Percentiles rank a stretch among this genome's conserved stretches.
Conservation (phyloP, 2,797 vertebrate species). For the Carduelis carduelis region DNA sequence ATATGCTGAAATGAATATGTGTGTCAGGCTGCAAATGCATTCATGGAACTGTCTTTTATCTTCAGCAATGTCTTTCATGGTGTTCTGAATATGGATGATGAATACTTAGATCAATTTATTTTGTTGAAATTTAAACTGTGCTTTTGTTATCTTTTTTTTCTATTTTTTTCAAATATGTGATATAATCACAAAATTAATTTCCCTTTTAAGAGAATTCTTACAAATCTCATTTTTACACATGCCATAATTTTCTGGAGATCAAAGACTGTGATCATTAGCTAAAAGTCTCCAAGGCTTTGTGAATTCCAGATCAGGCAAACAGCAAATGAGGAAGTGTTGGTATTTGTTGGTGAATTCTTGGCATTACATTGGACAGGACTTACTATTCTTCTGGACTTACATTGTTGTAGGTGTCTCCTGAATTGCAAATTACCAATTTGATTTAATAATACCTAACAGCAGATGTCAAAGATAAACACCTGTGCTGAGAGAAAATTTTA, state of each 20-base stretch:
- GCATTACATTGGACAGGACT: background rate
- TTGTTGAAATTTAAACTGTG: background rate
- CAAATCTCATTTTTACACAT: slow-evolving; percentile 20
- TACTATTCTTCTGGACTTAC: background rate
- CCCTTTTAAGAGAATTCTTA: background rate
- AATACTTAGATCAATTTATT: background rate
- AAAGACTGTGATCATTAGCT: background rate
- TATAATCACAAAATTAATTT: slow-evolving; percentile 35
- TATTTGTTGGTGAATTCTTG: background rate
- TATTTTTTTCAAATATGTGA: background rate
- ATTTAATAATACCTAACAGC: background rate
- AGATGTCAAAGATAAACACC: background rate
- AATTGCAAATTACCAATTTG: background rate
- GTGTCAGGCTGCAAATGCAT: slow-evolving; percentile 49
- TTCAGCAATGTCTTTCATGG: slow-evolving; percentile 41
- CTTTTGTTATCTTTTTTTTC: background rate
- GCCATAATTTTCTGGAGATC: slow-evolving; percentile 6
- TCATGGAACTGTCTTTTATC: slow-evolving; percentile 42
- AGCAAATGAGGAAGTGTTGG: background rate
- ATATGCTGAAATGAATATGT: slow-evolving; percentile 49
- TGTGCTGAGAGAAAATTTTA: background rate
- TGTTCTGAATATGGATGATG: slow-evolving; percentile 5
- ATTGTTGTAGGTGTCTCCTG: background rate
- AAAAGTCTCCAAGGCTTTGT: background rate
- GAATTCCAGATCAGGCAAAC: background rate